Conservation (phyloP, 2,888 invertebrate genomes). For the Liodrosophila aerea region DNA sequence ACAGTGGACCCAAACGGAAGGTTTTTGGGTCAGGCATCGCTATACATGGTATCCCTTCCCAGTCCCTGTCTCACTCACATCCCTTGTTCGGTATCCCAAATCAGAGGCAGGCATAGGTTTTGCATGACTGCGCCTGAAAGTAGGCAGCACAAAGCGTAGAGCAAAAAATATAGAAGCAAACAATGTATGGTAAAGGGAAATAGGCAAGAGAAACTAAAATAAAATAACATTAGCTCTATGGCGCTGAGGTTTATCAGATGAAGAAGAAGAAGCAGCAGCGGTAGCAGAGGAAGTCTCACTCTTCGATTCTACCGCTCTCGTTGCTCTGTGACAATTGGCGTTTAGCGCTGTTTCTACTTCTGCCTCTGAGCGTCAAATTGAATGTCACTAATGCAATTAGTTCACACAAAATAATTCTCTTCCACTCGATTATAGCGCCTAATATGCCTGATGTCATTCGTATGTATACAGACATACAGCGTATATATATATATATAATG, state of each 20-base stretch:
- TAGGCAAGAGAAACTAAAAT: slow-evolving; percentile 49
- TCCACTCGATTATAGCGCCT: slow-evolving; percentile 75
- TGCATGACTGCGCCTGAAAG: slow-evolving; percentile 65
- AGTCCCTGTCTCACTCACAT: background rate
- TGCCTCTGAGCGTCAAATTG: slow-evolving; percentile 61
- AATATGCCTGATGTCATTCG: slow-evolving; percentile 71
- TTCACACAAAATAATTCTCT: slow-evolving; percentile 75
- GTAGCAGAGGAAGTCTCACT: background rate
- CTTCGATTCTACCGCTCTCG: background rate
- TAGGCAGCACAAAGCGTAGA: slow-evolving; percentile 51
- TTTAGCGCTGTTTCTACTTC: slow-evolving; percentile 56
- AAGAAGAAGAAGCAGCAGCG: background rate
- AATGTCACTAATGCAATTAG: slow-evolving; percentile 80
- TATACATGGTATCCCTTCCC: background rate
- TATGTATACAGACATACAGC: slow-evolving; percentile 34
- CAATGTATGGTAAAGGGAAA: slow-evolving; percentile 31
- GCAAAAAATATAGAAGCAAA: slow-evolving; percentile 34
- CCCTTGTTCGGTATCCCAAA: slow-evolving; percentile 38
- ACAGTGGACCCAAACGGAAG: slow-evolving; percentile 13
- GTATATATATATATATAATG: slow-evolving; percentile 38
- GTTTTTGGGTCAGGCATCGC: slow-evolving; percentile 21
- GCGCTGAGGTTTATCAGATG: slow-evolving; percentile 25
- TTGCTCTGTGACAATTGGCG: slow-evolving; percentile 67
- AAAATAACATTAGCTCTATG: slow-evolving; percentile 39
- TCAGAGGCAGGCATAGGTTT: slow-evolving; percentile 48